phyloP scores from a whole-genome alignment of 2,113 vertebrate genomes.

The Tiliqua scincoides region DNA sequence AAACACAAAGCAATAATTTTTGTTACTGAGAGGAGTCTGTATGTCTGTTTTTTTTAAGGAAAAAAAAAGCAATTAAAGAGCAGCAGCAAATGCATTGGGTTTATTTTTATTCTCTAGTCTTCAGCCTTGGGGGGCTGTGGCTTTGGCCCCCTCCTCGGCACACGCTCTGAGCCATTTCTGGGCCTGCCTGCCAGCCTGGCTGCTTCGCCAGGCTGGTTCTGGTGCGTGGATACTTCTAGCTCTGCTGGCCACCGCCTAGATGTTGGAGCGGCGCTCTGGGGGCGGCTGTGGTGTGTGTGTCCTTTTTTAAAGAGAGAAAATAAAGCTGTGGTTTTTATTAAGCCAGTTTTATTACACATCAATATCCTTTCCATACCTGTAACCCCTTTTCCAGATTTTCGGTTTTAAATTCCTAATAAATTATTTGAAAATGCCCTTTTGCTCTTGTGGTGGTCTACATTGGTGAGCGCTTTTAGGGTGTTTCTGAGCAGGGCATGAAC shows the following conservation, averaged over 20 bases:
- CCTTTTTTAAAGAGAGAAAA: constrained; percentile 42
- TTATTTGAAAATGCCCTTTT: constrained; percentile 92
- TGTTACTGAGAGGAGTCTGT: constrained; percentile 84
- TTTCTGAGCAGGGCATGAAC: too few relatives aligned
- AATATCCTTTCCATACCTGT: constrained; percentile 89
- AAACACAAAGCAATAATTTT: constrained; percentile 90
- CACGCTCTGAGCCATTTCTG: constrained; percentile 60
- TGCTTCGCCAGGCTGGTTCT: constrained; percentile 59
- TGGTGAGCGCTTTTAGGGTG: neutral
- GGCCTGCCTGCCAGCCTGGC: constrained; percentile 61
- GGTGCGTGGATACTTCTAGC: constrained; percentile 41
- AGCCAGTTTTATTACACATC: constrained; percentile 83
- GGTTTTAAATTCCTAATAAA: constrained; percentile 99
- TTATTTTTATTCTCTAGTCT: constrained; percentile 84
- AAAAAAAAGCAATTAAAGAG: constrained; percentile 81
- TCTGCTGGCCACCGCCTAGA: neutral
- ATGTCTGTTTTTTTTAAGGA: constrained; percentile 73
- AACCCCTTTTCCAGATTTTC: constrained; percentile 89
- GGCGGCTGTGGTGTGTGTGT: constrained; percentile 68
- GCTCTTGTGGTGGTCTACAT: constrained; percentile 36
- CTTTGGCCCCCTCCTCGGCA: constrained; percentile 55
- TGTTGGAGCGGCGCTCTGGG: neutral
- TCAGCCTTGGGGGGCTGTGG: constrained; percentile 67
- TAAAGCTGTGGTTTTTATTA: constrained; percentile 79
- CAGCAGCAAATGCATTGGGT: constrained; percentile 80